Evolutionary conservation across 2,113 vertebrate species (phyloP).

Genomic region (Psilopsiagon aymara): DNA sequence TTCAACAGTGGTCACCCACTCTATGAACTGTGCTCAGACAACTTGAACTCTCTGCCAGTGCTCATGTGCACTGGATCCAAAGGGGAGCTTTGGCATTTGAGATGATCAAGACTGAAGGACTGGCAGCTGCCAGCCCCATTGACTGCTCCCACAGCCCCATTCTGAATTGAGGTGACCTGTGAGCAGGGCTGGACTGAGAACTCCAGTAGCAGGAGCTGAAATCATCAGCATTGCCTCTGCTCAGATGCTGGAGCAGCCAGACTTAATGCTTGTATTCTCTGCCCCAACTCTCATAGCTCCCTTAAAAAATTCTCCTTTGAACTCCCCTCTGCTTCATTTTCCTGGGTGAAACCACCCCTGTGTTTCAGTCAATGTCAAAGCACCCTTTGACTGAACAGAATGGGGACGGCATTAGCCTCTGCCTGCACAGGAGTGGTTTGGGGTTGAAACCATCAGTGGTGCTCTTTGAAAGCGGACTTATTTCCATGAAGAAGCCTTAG

Average conservation of each 20-base stretch:
- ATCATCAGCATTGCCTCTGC: neutral
- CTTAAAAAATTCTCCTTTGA: neutral
- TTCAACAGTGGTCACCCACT: neutral
- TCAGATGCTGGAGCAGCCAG: neutral
- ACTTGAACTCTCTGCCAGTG: neutral
- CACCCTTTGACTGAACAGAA: neutral
- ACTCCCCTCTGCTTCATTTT: neutral
- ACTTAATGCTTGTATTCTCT: neutral
- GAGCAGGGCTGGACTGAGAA: neutral
- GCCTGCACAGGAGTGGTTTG: neutral
- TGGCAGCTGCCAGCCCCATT: neutral
- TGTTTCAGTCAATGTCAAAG: conserved; percentile 15
- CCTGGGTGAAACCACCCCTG: neutral
- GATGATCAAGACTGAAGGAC: neutral
- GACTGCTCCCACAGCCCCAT: neutral
- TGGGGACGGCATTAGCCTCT: neutral
- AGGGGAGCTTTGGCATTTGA: neutral
- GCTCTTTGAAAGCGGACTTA: conserved; percentile 34
- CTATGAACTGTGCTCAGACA: fast-evolving
- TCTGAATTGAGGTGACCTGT: neutral
- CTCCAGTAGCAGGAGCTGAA: neutral
- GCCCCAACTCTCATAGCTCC: neutral
- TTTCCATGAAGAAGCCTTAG: conserved; percentile 23
- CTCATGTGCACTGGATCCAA: fast-evolving
- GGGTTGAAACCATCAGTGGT: neutral